These are phyloP conservation scores for Gobio gobio DNA, from an alignment of 2,113 vertebrate genomes.

Conservation along the genomic window DNA sequence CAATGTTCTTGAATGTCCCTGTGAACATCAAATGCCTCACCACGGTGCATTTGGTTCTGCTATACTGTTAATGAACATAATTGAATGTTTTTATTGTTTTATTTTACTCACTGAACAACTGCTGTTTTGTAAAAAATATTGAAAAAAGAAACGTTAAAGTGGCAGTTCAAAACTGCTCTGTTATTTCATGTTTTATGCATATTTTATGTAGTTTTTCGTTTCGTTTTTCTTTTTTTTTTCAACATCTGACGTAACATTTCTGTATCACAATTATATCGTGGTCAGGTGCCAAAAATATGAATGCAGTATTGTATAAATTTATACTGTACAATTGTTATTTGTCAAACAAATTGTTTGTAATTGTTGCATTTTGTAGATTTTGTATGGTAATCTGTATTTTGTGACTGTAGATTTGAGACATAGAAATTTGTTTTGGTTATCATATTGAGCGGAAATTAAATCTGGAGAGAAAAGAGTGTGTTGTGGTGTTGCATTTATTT, in stretches of 20 bases:
- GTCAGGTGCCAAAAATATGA: constrained; percentile 79
- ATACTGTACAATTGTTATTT: constrained; percentile 78
- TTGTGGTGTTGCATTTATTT: background rate
- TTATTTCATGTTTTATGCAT: constrained; percentile 61
- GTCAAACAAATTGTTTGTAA: constrained; percentile 79
- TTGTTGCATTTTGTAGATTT: constrained; percentile 82
- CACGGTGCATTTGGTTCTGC: constrained; percentile 55
- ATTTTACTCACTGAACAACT: constrained; percentile 62
- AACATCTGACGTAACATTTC: constrained; percentile 67
- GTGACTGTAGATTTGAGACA: constrained; percentile 74
- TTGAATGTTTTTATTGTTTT: constrained; percentile 57
- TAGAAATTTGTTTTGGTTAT: constrained; percentile 69
- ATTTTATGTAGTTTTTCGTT: constrained; percentile 44
- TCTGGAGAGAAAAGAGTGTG: constrained; percentile 54
- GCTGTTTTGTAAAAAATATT: constrained; percentile 61
- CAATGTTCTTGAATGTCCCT: constrained; percentile 35
- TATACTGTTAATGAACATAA: constrained; percentile 59
- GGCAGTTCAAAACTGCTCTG: constrained; percentile 67
- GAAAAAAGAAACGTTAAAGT: constrained; percentile 56
- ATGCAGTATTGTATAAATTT: constrained; percentile 81
- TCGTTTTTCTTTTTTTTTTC: constrained; percentile 62
- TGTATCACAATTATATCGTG: constrained; percentile 72
- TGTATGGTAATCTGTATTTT: constrained; percentile 79
- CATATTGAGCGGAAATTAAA: constrained; percentile 73
- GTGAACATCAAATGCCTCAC: constrained; percentile 47